These are phyloP conservation scores for Semotilus atromaculatus DNA, from an alignment of 2,797 vertebrate species.

Conservation along the genomic window DNA sequence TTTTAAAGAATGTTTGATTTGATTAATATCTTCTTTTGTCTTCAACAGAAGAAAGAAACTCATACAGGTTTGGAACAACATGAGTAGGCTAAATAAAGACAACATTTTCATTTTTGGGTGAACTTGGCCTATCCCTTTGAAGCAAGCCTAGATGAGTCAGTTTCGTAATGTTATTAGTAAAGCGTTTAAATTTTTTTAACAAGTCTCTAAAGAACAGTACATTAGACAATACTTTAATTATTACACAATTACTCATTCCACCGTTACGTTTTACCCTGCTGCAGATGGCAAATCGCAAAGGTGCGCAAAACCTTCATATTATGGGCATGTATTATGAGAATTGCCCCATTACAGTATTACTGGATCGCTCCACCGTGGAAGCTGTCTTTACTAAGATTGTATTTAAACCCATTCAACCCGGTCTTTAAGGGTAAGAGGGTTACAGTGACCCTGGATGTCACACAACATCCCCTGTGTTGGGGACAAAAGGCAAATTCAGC, in stretches of 20 bases:
- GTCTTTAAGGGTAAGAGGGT: not conserved
- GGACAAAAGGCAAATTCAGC: constrained; percentile 28
- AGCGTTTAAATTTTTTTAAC: not conserved
- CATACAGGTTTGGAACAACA: too few species aligned
- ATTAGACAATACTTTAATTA: too few species aligned
- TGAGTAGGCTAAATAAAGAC: too few species aligned
- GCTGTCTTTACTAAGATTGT: not conserved
- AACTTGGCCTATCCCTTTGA: too few species aligned
- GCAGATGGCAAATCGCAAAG: not conserved
- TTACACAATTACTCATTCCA: too few species aligned
- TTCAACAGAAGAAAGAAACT: too few species aligned
- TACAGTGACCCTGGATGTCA: not conserved
- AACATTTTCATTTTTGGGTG: too few species aligned
- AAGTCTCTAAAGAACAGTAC: not conserved
- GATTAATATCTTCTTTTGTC: too few species aligned
- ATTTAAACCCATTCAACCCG: not conserved
- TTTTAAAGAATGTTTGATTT: too few species aligned
- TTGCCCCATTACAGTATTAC: not conserved
- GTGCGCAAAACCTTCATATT: not conserved
- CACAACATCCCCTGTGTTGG: not conserved
- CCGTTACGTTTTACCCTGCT: not conserved
- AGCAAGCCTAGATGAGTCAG: not conserved
- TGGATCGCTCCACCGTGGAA: not conserved
- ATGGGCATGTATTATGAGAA: not conserved
- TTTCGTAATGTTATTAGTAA: not conserved